Percentiles rank a stretch among this genome's conserved stretches.
Evolutionary conservation across 2,113 vertebrate genomes (phyloP).

Genomic region (Ibidorhyncha struthersii): DNA sequence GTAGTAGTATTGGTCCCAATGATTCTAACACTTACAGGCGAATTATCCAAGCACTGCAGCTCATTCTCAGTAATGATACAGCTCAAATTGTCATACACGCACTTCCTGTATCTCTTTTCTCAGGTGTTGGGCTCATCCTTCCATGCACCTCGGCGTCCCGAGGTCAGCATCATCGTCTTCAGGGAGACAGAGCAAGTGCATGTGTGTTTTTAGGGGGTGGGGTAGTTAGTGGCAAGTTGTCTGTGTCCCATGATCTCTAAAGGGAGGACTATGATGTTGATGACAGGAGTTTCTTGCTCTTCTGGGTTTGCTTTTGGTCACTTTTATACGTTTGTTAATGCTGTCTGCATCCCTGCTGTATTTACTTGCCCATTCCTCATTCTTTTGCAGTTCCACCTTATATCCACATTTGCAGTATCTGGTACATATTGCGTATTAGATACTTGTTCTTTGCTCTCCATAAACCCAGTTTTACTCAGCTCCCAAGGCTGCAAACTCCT

Average conservation of each 20-base stretch:
- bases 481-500: neutral
- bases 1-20: neutral
- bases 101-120: neutral
- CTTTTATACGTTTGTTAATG: neutral
- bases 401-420: neutral
- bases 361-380: neutral
- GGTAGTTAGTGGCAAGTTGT: neutral
- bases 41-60: neutral
- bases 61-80: neutral
- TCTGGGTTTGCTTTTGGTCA: neutral
- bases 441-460: neutral
- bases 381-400: neutral
- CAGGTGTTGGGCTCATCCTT: neutral
- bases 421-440: fast-evolving
- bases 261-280: neutral
- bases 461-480: neutral
- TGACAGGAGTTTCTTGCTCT: neutral
- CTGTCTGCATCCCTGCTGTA: neutral
- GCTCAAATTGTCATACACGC: fast-evolving
- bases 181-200: neutral
- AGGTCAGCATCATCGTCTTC: neutral
- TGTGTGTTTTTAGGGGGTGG: neutral
- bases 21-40: neutral
- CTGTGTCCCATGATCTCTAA: neutral
- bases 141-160: neutral